Conservation (phyloP, 2,113 vertebrate species). For the Myrmecophaga tridactyla region DNA sequence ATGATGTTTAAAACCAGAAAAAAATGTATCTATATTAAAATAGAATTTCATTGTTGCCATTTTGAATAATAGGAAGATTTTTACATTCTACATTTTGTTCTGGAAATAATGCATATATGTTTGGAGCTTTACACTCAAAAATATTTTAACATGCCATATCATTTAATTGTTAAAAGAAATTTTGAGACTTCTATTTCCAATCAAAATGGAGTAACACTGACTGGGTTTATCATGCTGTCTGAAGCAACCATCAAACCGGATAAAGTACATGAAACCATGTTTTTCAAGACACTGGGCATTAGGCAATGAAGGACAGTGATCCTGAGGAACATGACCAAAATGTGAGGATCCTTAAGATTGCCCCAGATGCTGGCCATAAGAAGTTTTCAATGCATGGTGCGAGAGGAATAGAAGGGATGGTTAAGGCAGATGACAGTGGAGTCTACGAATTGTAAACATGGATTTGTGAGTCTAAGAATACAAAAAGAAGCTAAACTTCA, state of each 20-base stretch:
- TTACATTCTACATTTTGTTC: background rate
- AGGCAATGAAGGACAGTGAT: background rate
- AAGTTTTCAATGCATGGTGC: background rate
- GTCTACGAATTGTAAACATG: background rate
- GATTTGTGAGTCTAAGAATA: background rate
- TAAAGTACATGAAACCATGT: background rate
- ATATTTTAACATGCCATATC: slow-evolving; percentile 9
- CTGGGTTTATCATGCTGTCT: background rate
- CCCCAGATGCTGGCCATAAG: background rate
- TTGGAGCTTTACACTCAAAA: background rate
- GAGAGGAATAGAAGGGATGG: background rate
- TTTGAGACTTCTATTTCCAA: background rate
- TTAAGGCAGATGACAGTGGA: background rate
- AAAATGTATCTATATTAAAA: background rate
- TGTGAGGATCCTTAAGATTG: background rate
- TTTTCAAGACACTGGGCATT: background rate
- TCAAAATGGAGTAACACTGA: background rate
- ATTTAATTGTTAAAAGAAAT: background rate
- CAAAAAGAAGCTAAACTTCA: background rate
- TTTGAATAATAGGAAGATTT: background rate
- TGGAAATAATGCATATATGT: background rate
- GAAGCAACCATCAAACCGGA: background rate
- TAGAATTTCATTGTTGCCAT: background rate
- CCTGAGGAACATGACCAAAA: background rate
- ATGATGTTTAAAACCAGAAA: background rate